Base-by-base conservation (phyloP, 2,797 vertebrate genomes). In the Pangasius macronema region DNA sequence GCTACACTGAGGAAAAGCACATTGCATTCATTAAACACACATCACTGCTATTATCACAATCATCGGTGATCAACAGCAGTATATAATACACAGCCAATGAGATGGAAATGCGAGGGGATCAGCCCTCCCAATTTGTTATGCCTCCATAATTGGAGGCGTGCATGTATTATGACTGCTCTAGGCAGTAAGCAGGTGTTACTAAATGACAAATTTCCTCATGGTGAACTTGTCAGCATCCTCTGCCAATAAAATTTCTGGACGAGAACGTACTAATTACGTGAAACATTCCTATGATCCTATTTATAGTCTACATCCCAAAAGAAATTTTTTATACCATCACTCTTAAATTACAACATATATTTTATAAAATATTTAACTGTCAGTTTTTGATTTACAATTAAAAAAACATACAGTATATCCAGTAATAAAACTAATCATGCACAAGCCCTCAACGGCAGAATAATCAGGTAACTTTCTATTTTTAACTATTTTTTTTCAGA, bases 161-260 rank as follows among this genome's bases (percentile, higher is more conserved):
- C 65, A 70, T 68, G 49, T 72, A 72, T 86, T 70, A 80, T 18
- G 61, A 70, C 22, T 22, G 53, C 65, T 82, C 65, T 5, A 39
- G 49, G 27, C 65, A n/a, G 51, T 77, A 84, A 79, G 80, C 82
- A 84, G 76, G 65, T 86, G 77, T 46, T 82, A 70, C 7, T 75
- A 53, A 55, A 39, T 55, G 42, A 63, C 42, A 79, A 77, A 84
- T 68, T 57, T 51, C 51, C 61, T 68, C 27, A 11, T 42, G 30
- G 3, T 51, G 46, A 42, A 82, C 57, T 67, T 82, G 65, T 85
- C 59, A 67, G 68, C n/a, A 46, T 76, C 10, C 57, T 13, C 63
- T 33, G 82, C 33, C 73, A 84, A 61, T 75, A n/a, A 63, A 83
- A 82, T 87, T n/a, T n/a, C n/a, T n/a, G n/a, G n/a, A n/a, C n/a